Conservation (phyloP, 2,797 vertebrate genomes). For the Labeo calbasu region DNA sequence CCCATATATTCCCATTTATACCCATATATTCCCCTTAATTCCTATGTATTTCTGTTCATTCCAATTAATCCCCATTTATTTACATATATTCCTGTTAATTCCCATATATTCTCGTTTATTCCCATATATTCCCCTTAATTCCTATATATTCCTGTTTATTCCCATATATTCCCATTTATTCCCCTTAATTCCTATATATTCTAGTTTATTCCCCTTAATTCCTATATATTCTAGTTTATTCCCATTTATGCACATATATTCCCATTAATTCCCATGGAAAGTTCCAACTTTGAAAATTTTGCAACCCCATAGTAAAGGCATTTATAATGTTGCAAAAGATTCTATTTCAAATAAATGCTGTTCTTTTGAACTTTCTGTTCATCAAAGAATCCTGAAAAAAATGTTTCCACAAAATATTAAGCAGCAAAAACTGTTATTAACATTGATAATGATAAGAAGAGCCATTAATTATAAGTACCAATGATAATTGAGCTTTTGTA, state of each 20-base stretch:
- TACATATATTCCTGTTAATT: no score
- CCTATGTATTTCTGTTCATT: neutral
- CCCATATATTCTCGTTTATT: no score
- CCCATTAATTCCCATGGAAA: neutral
- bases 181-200: no score
- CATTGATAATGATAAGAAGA: neutral
- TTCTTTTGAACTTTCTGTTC: neutral
- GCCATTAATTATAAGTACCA: neutral
- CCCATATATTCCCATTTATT: no score
- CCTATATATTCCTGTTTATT: no score
- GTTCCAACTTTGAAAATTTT: neutral
- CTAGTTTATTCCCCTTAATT: no score
- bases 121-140: no score
- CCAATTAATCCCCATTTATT: no score
- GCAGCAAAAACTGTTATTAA: no score
- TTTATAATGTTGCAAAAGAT: neutral
- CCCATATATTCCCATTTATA: no score
- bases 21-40: neutral
- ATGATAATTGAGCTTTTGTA: neutral
- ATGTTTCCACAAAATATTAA: neutral
- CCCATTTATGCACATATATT: no score
- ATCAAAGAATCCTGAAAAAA: neutral
- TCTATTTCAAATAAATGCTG: neutral
- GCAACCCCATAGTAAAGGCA: neutral
- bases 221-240: no score